phyloP scores from a whole-genome alignment of 2,888 invertebrate genomes.

The Stictocephala bisonia region DNA sequence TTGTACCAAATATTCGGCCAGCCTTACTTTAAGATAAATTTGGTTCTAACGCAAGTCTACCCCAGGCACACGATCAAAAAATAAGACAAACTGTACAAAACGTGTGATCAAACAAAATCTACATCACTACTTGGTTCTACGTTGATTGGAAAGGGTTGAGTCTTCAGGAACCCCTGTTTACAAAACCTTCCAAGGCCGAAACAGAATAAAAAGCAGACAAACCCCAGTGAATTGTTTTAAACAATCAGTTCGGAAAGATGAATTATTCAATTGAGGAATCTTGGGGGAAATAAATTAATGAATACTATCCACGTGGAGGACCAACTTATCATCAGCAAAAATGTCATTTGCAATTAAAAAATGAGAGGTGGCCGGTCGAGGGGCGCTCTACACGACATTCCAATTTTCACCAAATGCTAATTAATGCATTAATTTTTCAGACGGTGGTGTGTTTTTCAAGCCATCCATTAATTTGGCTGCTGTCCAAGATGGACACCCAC shows the following conservation, averaged over 20 bases:
- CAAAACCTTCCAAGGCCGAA: slow-evolving; percentile 8
- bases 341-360: slow-evolving; percentile 50
- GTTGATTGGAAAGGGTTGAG: slow-evolving; percentile 12
- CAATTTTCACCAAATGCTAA: slow-evolving; percentile 60
- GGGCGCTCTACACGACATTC: slow-evolving; percentile 56
- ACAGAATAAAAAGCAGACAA: slow-evolving; percentile 25
- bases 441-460: slow-evolving; percentile 47
- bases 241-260: slow-evolving; percentile 41
- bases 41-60: too few species aligned
- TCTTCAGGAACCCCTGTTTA: slow-evolving; percentile 11
- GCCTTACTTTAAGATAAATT: too few species aligned
- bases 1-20: too few species aligned
- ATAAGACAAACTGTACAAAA: too few species aligned
- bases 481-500: slow-evolving; percentile 36
- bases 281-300: slow-evolving; percentile 37
- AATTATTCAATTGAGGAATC: slow-evolving; percentile 40
- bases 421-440: slow-evolving; percentile 61
- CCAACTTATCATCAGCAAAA: slow-evolving; percentile 46
- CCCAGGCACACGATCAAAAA: too few species aligned
- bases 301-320: not conserved
- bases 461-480: slow-evolving; percentile 38
- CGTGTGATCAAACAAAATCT: too few species aligned
- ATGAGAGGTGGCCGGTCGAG: slow-evolving; percentile 5
- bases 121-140: too few species aligned
- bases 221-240: slow-evolving; percentile 32